Percentiles rank a stretch among this genome's conserved stretches.
Conservation (phyloP, 2,113 vertebrate species). For the Thymallus thymallus region DNA sequence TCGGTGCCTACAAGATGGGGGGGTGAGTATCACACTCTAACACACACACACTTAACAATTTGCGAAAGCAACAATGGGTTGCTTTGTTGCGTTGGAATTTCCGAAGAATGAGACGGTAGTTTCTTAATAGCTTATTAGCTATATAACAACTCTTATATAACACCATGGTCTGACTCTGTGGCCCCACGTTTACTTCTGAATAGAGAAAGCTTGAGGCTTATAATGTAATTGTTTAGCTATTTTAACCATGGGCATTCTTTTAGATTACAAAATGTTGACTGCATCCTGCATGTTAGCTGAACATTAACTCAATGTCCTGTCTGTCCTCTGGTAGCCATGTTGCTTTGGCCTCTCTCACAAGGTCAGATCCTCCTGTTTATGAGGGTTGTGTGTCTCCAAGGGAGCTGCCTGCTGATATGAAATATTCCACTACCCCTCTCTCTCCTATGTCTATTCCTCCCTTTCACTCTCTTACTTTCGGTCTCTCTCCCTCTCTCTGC, state of each 20-base stretch:
- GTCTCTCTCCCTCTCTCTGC: not conserved
- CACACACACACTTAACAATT: not conserved
- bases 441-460: not conserved
- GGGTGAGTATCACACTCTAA: slow-evolving; percentile 73
- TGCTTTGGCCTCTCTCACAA: not conserved
- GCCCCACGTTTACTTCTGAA: no score
- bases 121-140: no score
- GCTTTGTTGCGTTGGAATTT: not conserved
- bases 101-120: not conserved
- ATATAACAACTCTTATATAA: no score
- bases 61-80: not conserved
- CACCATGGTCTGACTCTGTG: no score
- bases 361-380: not conserved
- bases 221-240: no score
- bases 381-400: not conserved
- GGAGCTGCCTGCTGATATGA: not conserved
- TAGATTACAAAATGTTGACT: not conserved
- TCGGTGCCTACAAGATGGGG: slow-evolving; percentile 84
- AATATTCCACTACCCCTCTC: not conserved
- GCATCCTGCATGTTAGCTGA: not conserved
- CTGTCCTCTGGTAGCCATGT: not conserved
- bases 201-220: no score
- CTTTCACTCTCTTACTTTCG: not conserved
- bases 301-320: not conserved
- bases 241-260: not conserved